Percentiles rank a stretch among this genome's conserved stretches.
phyloP scores from a whole-genome alignment of 2,888 invertebrate genomes.

The Malthinus flaveolus region DNA sequence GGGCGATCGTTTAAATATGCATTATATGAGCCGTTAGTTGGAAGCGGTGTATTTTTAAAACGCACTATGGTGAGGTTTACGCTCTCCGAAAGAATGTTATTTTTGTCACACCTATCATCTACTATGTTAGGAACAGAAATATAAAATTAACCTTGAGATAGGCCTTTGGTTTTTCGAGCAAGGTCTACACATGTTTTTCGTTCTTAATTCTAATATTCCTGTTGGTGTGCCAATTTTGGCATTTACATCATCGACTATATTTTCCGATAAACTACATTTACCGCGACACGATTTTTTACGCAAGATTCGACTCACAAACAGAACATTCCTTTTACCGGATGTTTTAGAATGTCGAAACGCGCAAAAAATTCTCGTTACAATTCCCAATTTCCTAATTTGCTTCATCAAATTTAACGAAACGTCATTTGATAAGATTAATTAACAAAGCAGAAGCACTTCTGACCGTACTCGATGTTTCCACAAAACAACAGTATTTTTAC shows the following conservation, averaged over 20 bases:
- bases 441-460: too few species aligned
- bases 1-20: constrained; percentile 2
- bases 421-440: too few species aligned
- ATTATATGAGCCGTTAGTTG: constrained; percentile 10
- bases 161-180: constrained; percentile 9
- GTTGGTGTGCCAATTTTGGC: constrained; percentile 4
- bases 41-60: constrained; percentile 14
- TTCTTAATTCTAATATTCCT: constrained; percentile 1
- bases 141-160: constrained; percentile 15
- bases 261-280: constrained; percentile 5
- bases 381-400: too few species aligned
- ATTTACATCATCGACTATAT: constrained; percentile 5
- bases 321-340: not conserved
- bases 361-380: too few species aligned
- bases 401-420: too few species aligned
- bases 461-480: too few species aligned
- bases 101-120: constrained; percentile 19
- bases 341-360: too few species aligned
- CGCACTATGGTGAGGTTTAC: constrained; percentile 14
- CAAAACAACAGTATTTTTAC: too few species aligned
- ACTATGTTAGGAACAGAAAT: constrained; percentile 8
- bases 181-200: constrained; percentile 16
- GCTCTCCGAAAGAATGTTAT: constrained; percentile 11
- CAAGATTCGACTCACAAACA: not conserved
- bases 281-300: constrained; percentile 1